Conservation (phyloP, 1,140 invertebrate species). For the Rhagoletis pomonella region DNA sequence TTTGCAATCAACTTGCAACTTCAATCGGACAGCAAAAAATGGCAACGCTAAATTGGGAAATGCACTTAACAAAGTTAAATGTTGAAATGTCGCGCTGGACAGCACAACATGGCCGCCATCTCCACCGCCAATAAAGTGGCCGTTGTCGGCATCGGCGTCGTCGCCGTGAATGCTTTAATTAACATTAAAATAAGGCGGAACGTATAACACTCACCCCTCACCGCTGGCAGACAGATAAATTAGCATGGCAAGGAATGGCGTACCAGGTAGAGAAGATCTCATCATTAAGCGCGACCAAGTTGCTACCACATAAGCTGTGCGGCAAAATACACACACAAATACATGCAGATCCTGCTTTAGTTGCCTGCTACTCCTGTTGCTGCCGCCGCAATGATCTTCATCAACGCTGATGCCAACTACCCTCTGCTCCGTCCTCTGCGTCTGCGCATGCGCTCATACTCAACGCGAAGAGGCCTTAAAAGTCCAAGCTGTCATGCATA, state of each 20-base stretch:
- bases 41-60: conserved; percentile 37
- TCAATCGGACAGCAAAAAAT: not conserved
- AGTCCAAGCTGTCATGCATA: conserved; percentile 49
- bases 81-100: conserved; percentile 9
- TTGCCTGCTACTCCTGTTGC: not conserved
- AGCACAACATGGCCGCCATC: conserved; percentile 46
- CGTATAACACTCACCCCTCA: conserved; percentile 46
- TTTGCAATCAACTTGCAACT: conserved; percentile 19
- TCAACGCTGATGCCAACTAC: conserved; percentile 13
- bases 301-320: conserved; percentile 31
- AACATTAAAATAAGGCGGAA: conserved; percentile 51
- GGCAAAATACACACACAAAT: not conserved
- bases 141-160: not conserved
- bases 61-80: conserved; percentile 39
- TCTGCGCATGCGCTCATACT: not conserved
- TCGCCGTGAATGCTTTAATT: conserved; percentile 36
- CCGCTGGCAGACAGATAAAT: conserved; percentile 7
- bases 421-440: not conserved
- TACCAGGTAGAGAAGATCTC: conserved; percentile 26
- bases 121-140: not conserved
- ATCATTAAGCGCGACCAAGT: conserved; percentile 41
- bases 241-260: conserved; percentile 18
- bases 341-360: not conserved
- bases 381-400: conserved; percentile 19
- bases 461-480: conserved; percentile 34